Evolutionary conservation across 2,797 vertebrate species (phyloP).

Genomic region (Eremophila alpestris): DNA sequence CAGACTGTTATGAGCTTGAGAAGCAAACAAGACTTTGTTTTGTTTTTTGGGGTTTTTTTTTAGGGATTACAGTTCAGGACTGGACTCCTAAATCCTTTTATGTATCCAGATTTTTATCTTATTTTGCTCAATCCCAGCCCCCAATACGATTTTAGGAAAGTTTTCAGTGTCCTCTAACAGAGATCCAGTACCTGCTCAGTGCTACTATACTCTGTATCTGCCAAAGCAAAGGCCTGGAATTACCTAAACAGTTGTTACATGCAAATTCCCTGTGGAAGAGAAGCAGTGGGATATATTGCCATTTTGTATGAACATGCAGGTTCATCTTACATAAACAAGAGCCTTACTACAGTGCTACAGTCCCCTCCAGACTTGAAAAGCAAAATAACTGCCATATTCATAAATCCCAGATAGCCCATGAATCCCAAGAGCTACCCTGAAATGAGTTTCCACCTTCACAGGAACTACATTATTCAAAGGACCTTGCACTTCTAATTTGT

Average conservation of each 20-base stretch:
- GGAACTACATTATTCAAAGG: slow-evolving; percentile 50
- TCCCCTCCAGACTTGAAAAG: background rate
- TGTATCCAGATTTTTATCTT: background rate
- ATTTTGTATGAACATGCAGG: background rate
- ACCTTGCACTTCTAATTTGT: slow-evolving; percentile 52
- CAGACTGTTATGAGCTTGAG: background rate
- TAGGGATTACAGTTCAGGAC: background rate
- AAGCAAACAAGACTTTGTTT: background rate
- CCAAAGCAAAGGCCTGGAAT: background rate
- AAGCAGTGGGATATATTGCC: background rate
- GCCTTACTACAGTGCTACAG: background rate
- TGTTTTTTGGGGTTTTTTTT: background rate
- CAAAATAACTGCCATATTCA: background rate
- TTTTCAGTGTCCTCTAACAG: background rate
- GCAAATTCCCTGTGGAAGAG: background rate
- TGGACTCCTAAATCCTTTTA: background rate
- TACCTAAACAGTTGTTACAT: background rate
- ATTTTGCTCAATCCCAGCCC: background rate
- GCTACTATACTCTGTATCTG: background rate
- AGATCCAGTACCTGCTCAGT: background rate
- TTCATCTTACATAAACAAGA: background rate
- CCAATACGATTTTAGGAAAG: background rate
- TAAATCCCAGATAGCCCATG: slow-evolving; percentile 27
- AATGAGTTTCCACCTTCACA: slow-evolving; percentile 39
- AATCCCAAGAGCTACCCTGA: slow-evolving; percentile 22